Percentiles rank a stretch among this genome's conserved stretches.
Evolutionary conservation across 2,113 vertebrate species (phyloP).

Genomic region (Phylloscopus trochiloides): DNA sequence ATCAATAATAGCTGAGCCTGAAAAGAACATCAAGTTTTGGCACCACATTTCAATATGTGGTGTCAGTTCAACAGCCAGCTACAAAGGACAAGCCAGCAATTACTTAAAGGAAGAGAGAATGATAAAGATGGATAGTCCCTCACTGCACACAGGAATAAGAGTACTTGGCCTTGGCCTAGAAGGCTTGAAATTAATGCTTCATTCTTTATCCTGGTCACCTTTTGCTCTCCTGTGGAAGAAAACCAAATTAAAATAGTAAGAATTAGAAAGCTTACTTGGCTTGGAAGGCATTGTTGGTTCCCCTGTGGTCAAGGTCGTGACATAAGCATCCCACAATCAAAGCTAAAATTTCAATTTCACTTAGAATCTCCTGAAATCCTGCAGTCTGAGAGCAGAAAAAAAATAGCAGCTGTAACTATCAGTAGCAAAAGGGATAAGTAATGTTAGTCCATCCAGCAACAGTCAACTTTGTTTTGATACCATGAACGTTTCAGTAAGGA

Average conservation of each 20-base stretch:
- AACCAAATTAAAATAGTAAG: constrained; percentile 76
- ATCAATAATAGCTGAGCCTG: not conserved
- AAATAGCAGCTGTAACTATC: constrained; percentile 60
- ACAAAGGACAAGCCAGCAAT: constrained; percentile 72
- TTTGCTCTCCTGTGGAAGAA: constrained; percentile 69
- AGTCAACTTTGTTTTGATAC: constrained; percentile 62
- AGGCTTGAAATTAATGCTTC: constrained; percentile 73
- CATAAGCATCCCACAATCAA: constrained; percentile 97
- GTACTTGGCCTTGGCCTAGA: constrained; percentile 65
- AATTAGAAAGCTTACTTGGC: constrained; percentile 90
- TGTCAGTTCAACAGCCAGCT: constrained; percentile 67
- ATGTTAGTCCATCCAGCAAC: constrained; percentile 28
- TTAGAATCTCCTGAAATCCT: constrained; percentile 95
- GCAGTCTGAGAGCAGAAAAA: constrained; percentile 82
- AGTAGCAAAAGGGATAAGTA: constrained; percentile 37
- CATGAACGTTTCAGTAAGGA: constrained; percentile 51
- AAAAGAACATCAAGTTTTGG: not conserved
- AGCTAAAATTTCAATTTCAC: constrained; percentile 94
- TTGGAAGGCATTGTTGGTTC: constrained; percentile 99
- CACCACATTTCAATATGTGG: not conserved
- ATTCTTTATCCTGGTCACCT: constrained; percentile 71
- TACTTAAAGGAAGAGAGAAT: constrained; percentile 72
- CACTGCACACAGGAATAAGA: constrained; percentile 31
- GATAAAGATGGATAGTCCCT: constrained; percentile 73
- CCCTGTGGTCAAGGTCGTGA: constrained; percentile 98